A percentile compares a stretch with the other conserved stretches of the same genome.
Evolutionary conservation across 1,140 invertebrate genomes (phyloP).

Genomic region (Orchesella cincta): DNA sequence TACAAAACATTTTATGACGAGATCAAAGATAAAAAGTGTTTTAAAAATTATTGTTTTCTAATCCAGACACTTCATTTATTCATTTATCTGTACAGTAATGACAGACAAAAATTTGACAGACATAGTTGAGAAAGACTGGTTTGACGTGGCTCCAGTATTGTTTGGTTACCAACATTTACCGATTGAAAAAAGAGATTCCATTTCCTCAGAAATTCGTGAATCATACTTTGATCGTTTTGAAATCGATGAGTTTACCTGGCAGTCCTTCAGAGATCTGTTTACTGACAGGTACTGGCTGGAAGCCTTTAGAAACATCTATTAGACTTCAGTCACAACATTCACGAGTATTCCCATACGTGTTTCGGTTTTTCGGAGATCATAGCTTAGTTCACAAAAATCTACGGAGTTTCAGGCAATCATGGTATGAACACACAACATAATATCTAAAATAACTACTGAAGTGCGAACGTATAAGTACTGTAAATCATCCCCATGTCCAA

Average conservation of each 20-base stretch:
- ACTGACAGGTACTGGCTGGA: background rate
- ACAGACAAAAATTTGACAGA: background rate
- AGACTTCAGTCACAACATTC: background rate
- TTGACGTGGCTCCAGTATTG: background rate
- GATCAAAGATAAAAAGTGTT: background rate
- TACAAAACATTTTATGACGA: background rate
- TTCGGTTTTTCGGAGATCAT: background rate
- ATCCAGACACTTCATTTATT: background rate
- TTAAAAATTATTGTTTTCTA: background rate
- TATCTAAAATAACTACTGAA: background rate
- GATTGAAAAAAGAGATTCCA: background rate
- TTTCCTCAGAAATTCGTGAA: background rate
- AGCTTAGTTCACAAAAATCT: background rate
- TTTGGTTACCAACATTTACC: background rate
- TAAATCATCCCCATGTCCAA: conserved; percentile 1
- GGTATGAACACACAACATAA: background rate
- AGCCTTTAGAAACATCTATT: background rate
- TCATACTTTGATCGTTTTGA: background rate
- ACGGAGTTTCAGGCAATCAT: background rate
- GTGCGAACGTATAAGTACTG: background rate
- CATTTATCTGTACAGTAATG: background rate
- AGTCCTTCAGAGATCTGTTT: background rate
- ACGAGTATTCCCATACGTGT: background rate
- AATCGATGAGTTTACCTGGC: background rate
- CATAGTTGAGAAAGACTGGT: background rate